Evolutionary conservation across 1,140 invertebrate genomes (phyloP), one percentile per base, ranked within the genome.

Genomic region (Pteromalus puparum): DNA sequence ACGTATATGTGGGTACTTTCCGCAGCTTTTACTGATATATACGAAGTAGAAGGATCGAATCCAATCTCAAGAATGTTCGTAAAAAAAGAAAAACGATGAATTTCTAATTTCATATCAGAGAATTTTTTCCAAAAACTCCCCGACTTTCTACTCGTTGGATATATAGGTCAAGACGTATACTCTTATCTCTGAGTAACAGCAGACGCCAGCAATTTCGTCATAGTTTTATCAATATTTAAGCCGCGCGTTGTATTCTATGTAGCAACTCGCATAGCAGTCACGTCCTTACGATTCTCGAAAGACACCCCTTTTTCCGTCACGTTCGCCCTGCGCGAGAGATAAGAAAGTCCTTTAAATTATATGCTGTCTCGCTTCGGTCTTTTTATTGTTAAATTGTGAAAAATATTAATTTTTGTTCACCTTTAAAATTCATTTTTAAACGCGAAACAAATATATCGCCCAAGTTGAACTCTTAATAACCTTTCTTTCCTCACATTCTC

Each of bases 191-290:
- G 53, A 30, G 34, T 12, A 2, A 42, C 15, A 73, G n/a, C 73
- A 74, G 73, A 74, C 34, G 34, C 18, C 38, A 34, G 73, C 38
- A 74, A 38, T 74, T 38, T n/a, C 34, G 34, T 42, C 73, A 74
- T 42, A 7, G 18, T 42, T 74, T 74, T 74, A 74, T 74, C 73
- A 74, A 46, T 74, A 74, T 74, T 74, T 74, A 21, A 74, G 18
- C 28, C 30, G 72, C 24, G n/a, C 1, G 18, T 1, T 5, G 70
- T 46, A 6, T 76, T 46, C 38, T 48, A 15, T 10, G 18, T 21
- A n/a, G 18, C n/a, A 1, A 9, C 26, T 67, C 65, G 21, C n/a
- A 1, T 18, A 18, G 21, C 65, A 26, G 26, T 73, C 70, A 34
- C 30, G 70, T 73, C 70, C 30, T 30, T 73, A 7, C 30, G 28